phyloP scores from a whole-genome alignment of 2,113 vertebrate genomes.

The Proteles cristata region DNA sequence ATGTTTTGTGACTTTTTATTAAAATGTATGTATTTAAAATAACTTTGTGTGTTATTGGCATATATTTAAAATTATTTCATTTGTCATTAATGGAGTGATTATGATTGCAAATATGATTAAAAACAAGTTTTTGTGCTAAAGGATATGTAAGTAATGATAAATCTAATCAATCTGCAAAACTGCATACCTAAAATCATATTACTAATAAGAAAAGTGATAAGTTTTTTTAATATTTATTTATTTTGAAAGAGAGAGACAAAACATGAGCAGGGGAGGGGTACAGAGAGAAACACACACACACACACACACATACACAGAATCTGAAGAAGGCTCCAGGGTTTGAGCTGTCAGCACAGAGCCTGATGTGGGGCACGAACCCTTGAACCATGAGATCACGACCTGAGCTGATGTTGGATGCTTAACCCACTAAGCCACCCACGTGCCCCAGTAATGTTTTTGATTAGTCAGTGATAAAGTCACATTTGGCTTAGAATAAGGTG shows the following conservation, averaged over 20 bases:
- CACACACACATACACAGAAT: no score
- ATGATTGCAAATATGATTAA: conserved; percentile 15
- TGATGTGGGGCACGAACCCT: no score
- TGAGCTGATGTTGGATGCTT: no score
- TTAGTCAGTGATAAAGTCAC: not conserved
- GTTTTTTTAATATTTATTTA: not conserved
- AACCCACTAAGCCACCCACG: no score
- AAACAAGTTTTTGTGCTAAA: conserved; percentile 46
- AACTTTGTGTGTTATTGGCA: not conserved
- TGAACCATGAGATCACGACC: no score
- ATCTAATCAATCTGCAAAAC: conserved; percentile 18
- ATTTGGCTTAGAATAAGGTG: not conserved
- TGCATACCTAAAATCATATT: conserved; percentile 9
- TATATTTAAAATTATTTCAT: conserved; percentile 8
- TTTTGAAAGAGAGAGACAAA: no score
- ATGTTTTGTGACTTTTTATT: not conserved
- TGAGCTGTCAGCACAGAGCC: no score
- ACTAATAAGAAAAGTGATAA: not conserved
- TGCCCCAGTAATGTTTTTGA: not conserved
- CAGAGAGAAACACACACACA: no score
- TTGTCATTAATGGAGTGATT: not conserved
- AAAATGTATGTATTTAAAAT: not conserved
- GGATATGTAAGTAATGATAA: not conserved
- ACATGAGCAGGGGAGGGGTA: no score
- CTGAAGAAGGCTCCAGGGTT: no score